Percentiles rank a stretch among this genome's conserved stretches.
Conservation (phyloP, 2,113 vertebrate species). For the Scopus umbretta region DNA sequence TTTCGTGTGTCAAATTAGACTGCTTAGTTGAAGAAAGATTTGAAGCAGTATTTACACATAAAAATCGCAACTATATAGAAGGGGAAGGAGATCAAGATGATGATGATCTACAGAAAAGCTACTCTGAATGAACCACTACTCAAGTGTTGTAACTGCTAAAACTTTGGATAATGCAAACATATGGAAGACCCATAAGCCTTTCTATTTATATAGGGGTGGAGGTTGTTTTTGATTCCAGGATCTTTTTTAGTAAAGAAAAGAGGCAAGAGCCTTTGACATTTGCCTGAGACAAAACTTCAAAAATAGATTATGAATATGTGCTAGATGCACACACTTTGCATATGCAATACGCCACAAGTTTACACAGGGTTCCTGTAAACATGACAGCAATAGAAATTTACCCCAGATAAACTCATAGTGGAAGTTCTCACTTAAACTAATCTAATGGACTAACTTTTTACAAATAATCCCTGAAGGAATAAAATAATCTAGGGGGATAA, state of each 20-base stretch:
- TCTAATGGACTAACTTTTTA: background rate
- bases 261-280: slow-evolving; percentile 49
- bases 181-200: slow-evolving; percentile 38
- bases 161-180: slow-evolving; percentile 21
- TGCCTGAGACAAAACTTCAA: slow-evolving; percentile 31
- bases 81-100: background rate
- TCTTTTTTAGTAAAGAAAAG: slow-evolving; percentile 13
- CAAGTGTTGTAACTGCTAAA: background rate
- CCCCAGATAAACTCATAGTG: background rate
- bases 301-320: slow-evolving; percentile 42
- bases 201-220: slow-evolving; percentile 45
- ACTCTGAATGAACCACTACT: background rate
- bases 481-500: background rate
- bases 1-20: background rate
- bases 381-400: background rate
- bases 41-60: background rate
- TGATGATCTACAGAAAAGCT: background rate
- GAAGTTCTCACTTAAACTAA: background rate
- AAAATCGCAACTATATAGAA: background rate
- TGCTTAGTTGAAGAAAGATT: background rate
- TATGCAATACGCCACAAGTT: slow-evolving; percentile 17
- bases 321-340: background rate
- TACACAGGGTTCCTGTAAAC: background rate
- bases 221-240: slow-evolving; percentile 1
- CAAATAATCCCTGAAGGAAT: background rate